Conservation (phyloP, 1,140 invertebrate genomes). For the Pseudomyrmex gracilis region DNA sequence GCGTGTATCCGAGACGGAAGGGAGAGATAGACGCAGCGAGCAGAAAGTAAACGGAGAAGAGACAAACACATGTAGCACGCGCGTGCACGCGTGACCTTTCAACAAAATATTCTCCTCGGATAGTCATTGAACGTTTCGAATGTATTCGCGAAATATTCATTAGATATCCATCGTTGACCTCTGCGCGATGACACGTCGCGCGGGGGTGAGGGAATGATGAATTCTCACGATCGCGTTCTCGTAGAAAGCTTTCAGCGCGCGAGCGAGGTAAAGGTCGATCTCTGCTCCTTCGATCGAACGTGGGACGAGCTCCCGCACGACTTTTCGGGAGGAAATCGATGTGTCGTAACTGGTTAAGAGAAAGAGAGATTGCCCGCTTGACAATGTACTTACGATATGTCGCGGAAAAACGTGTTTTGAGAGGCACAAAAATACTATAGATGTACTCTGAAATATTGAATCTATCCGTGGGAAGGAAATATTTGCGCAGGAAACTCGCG, state of each 20-base stretch:
- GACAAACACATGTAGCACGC: too few species aligned
- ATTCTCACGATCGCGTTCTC: constrained; percentile 21
- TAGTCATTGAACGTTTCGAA: too few species aligned
- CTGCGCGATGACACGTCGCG: background rate
- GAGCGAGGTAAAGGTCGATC: background rate
- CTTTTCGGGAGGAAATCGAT: background rate
- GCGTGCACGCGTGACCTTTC: too few species aligned
- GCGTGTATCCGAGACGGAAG: constrained; percentile 62
- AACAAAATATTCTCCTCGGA: too few species aligned
- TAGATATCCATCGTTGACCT: too few species aligned
- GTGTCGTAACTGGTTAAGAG: constrained; percentile 13
- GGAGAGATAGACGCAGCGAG: background rate
- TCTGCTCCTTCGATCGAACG: constrained; percentile 30
- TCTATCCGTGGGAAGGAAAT: background rate
- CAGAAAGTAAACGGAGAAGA: background rate
- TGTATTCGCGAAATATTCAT: too few species aligned
- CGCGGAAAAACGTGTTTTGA: background rate
- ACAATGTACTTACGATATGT: constrained; percentile 32
- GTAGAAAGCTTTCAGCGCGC: constrained; percentile 17
- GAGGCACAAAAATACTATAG: constrained; percentile 8
- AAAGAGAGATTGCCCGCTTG: constrained; percentile 34
- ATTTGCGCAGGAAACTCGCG: background rate
- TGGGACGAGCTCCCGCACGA: constrained; percentile 16
- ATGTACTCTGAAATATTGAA: background rate
- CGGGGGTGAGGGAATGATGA: background rate